Evolutionary conservation across 2,113 vertebrate genomes (phyloP), one percentile per base, ranked within the genome.

Genomic region (Rafetus swinhoei): DNA sequence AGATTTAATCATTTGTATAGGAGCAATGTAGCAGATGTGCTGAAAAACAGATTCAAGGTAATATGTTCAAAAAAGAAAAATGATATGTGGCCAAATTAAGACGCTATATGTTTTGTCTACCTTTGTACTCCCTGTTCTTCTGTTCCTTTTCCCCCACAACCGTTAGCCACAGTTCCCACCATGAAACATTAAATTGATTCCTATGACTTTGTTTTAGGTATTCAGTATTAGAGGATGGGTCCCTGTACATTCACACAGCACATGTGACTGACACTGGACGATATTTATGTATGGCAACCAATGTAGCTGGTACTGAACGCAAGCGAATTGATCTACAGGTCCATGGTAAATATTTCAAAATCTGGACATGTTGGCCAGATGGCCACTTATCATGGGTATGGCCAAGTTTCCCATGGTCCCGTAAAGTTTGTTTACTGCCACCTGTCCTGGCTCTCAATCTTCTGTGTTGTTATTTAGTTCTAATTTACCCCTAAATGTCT

Each of bases 241-340:
- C 99, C 53, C 97, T 99, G n/a, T 98, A 89, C 83, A 98, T 99
- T 95, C 95, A 96, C 60, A 98, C 98, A 6, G 98, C 98, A 5
- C 98, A 98, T 13, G 97, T 99, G 83, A 97, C 98, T 0, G 99
- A 99, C 91, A 98, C 98, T 0, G 99, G 99, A 2, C 98, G 98
- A 29, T 99, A 99, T 27, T 90, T 99, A 92, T 99, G 99, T 81
- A 99, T 99, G 98, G 99, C 99, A 53, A 98, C 98, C 84, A 99
- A 99, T 80, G 93, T 96, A 24, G 99, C 99, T 9, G 99, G 99
- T 57, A 99, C 98, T 1, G 98, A 99, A 7, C 99, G 98, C 89
- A 99, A 94, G 89, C 97, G 97, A 92, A 95, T 98, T 72, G 99
- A 99, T 90, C 98, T 99, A 86, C 98, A 99, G 65, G 99, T 99